Conservation (phyloP, 1,140 invertebrate species). For the Heliconius eleuchia region DNA sequence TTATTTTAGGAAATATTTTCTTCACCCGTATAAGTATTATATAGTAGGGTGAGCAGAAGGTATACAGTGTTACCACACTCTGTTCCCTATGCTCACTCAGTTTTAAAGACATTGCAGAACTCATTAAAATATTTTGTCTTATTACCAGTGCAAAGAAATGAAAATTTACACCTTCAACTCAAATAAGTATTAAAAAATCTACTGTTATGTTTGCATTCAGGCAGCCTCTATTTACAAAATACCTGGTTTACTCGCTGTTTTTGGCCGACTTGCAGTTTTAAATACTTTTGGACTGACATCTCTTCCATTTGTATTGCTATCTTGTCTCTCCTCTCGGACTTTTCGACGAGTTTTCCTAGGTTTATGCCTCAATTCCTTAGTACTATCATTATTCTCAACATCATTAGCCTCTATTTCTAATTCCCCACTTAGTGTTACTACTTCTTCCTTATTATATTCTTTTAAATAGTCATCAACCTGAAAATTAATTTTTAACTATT, state of each 20-base stretch:
- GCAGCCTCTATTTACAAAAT: slow-evolving; percentile 40
- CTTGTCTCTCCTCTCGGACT: slow-evolving; percentile 69
- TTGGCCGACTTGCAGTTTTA: slow-evolving; percentile 60
- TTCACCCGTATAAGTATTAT: no score
- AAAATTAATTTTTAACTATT: not conserved
- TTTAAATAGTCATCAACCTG: slow-evolving; percentile 80
- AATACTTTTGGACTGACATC: slow-evolving; percentile 79
- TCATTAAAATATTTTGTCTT: no score
- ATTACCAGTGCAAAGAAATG: no score
- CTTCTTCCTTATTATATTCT: slow-evolving; percentile 79
- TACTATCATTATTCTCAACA: slow-evolving; percentile 75
- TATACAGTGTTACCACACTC: no score
- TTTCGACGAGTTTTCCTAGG: slow-evolving; percentile 71
- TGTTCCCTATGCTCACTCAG: no score
- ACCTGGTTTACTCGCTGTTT: slow-evolving; percentile 58
- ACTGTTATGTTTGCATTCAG: not conserved
- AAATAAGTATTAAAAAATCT: no score
- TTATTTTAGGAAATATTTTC: no score
- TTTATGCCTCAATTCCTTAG: slow-evolving; percentile 71
- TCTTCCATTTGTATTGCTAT: slow-evolving; percentile 62
- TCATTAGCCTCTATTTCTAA: slow-evolving; percentile 78
- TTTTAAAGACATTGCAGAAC: no score
- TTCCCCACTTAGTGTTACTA: slow-evolving; percentile 78
- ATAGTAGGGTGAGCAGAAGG: no score
- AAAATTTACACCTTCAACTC: no score